phyloP scores from a whole-genome alignment of 1,140 invertebrate genomes.

The Drosophila aff. region DNA sequence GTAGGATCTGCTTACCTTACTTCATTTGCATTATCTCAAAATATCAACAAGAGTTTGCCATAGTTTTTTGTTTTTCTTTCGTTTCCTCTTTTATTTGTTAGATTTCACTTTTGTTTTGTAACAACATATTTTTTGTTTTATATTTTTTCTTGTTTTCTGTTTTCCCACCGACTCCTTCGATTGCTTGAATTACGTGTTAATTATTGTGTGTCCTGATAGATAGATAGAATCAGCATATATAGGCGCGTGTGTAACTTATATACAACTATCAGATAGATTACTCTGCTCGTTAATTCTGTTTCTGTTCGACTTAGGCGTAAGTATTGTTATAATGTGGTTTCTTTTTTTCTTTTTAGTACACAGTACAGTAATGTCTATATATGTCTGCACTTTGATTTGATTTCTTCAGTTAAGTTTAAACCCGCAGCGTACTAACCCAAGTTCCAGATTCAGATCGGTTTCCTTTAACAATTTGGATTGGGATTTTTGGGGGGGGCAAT shows the following conservation, averaged over 20 bases:
- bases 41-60: neutral
- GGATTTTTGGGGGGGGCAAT: neutral
- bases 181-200: conserved; percentile 50
- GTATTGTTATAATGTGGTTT: conserved; percentile 31
- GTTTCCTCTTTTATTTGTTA: conserved; percentile 43
- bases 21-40: neutral
- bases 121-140: conserved; percentile 33
- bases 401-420: conserved; percentile 20
- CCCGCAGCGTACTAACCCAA: conserved; percentile 14
- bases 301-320: conserved; percentile 40
- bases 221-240: conserved; percentile 25
- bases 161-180: conserved; percentile 17
- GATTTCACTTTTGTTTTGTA: conserved; percentile 48
- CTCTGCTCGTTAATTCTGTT: conserved; percentile 30
- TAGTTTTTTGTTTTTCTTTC: conserved; percentile 3
- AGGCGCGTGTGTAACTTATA: conserved; percentile 34
- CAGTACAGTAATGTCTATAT: conserved; percentile 34
- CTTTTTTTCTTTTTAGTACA: conserved; percentile 14
- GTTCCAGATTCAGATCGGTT: conserved; percentile 8
- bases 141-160: conserved; percentile 12
- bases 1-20: neutral
- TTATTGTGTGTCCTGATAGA: conserved; percentile 49
- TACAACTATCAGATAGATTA: conserved; percentile 44
- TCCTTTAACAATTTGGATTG: neutral
- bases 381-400: conserved; percentile 40